Conservation (phyloP, 2,113 vertebrate genomes). For the Dasyprocta punctata region DNA sequence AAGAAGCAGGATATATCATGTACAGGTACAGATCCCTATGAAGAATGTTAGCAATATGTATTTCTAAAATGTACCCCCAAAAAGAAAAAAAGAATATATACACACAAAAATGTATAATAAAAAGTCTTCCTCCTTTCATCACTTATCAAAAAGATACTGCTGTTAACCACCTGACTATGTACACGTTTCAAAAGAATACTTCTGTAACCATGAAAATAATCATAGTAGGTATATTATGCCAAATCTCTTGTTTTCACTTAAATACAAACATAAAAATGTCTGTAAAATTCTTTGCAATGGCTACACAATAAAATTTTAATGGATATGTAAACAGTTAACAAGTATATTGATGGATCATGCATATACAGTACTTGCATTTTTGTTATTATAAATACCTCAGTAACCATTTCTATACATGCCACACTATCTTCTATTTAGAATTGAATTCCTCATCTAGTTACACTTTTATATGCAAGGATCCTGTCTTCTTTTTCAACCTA, state of each 20-base stretch:
- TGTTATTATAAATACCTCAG: not conserved
- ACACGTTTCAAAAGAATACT: not conserved
- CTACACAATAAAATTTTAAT: not conserved
- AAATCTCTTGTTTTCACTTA: not conserved
- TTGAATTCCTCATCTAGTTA: not conserved
- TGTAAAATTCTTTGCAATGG: not conserved
- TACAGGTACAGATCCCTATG: not conserved
- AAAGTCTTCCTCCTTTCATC: not conserved
- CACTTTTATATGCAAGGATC: not conserved
- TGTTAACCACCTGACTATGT: not conserved
- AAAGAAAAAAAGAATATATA: not conserved
- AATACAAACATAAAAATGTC: not conserved
- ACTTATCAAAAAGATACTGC: not conserved
- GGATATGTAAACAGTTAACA: not conserved
- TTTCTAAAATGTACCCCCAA: not conserved
- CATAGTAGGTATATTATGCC: not conserved
- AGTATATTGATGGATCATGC: not conserved
- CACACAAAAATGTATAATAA: not conserved
- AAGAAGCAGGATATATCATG: not conserved
- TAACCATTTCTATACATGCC: rapidly evolving
- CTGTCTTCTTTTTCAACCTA: not conserved
- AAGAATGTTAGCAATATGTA: not conserved
- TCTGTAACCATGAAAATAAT: not conserved
- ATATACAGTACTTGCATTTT: not conserved
- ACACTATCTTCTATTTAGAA: not conserved